Base-by-base conservation (phyloP, 2,797 vertebrate genomes). In the Clarias platycephalus region DNA sequence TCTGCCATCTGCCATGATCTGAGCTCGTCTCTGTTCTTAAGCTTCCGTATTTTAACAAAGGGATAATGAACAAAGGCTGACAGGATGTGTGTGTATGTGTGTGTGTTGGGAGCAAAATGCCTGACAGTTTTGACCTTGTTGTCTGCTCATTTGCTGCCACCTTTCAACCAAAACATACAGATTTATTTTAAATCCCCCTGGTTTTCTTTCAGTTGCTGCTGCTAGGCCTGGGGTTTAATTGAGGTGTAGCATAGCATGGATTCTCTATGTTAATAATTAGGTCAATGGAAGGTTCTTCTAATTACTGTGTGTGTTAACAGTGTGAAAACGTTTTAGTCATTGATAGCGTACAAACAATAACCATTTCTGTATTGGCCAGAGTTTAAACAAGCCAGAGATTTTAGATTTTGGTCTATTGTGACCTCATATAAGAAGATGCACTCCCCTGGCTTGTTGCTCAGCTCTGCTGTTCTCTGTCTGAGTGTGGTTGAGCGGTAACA, bases 1-100 rank as follows among this genome's bases (percentile, higher is more conserved):
- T 85, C 53, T 78, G 78, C 84, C 88, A 86, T 83, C 80, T 87
- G 88, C 84, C 83, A 55, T 75, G 49, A 57, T 8, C 37, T 86
- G 26, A 84, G 72, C 84, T 49, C 49, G 60, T 74, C 75, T 71
- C 78, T 78, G 9, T 40, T 82, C 77, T 31, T 70, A 49, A 34
- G 22, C 84, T 83, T 87, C 80, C 68, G 55, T 24, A 77, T 68
- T 80, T 62, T 49, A 72, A 86, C 83, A 87, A 76, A 66, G 66
- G 44, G 79, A 37, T 76, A 53, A 67, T 70, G 26, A 76, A 64
- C 82, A 86, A 84, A 81, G 77, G 37, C n/a, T 81, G 82, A 74
- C 83, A 87, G 86, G 80, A 78, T 53, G 72, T 75, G 49, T 18
- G 62, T 79, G 67, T 55, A 13, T 81, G 64, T 40, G 78, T 75